Percentiles rank a stretch among this genome's conserved stretches.
Evolutionary conservation across 64 coral and sea anemone genomes (phyloP).

Genomic region (Stylophora pistillata): DNA sequence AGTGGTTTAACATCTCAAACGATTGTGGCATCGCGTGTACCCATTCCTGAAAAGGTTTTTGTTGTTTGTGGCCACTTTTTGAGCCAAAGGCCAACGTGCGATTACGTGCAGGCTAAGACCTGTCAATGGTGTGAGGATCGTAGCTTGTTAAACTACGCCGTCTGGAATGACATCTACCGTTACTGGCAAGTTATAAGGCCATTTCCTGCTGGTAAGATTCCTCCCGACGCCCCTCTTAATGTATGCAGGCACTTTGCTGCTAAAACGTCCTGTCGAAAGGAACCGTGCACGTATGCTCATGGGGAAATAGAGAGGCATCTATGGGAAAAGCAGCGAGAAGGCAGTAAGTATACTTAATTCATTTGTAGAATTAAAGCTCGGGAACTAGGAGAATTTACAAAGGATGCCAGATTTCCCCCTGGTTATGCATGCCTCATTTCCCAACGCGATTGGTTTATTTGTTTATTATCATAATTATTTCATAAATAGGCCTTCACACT

Average conservation of each 20-base stretch:
- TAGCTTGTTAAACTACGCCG: not conserved
- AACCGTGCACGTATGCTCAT: slow-evolving; percentile 6
- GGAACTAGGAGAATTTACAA: too few relatives aligned
- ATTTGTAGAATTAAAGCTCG: not conserved
- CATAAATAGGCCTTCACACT: not conserved
- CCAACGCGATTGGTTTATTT: not conserved
- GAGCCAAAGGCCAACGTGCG: not conserved
- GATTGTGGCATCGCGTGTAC: too few relatives aligned
- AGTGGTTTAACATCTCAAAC: too few relatives aligned
- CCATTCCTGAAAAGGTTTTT: not conserved
- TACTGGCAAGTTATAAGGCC: slow-evolving; percentile 13
- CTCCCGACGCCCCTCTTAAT: not conserved
- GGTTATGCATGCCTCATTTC: too few relatives aligned
- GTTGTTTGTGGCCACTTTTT: slow-evolving; percentile 35
- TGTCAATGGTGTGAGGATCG: not conserved
- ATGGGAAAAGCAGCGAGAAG: slow-evolving; percentile 3
- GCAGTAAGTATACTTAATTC: not conserved
- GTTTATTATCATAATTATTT: not conserved
- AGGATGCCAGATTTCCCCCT: too few relatives aligned
- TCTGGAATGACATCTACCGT: not conserved
- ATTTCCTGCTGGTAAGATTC: not conserved
- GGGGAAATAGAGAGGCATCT: not conserved
- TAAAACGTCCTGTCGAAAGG: not conserved
- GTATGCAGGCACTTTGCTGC: not conserved
- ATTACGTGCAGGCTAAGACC: not conserved